A percentile compares a stretch with the other conserved stretches of the same genome.
Conservation (phyloP, 2,888 invertebrate species). For the Acronicta aceris region DNA sequence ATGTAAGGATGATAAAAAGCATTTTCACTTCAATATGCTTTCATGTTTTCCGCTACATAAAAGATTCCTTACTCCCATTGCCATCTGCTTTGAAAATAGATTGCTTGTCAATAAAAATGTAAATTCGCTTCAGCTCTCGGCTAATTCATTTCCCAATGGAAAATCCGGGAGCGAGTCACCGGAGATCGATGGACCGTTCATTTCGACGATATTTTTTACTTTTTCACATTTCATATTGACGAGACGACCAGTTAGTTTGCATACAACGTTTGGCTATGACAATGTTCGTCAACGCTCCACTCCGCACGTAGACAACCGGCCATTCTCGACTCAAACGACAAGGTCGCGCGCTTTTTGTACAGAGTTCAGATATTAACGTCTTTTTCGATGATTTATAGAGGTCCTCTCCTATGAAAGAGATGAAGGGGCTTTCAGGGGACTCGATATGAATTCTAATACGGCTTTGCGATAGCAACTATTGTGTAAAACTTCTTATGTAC, state of each 20-base stretch:
- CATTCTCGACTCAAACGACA: constrained; percentile 62
- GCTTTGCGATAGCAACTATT: constrained; percentile 69
- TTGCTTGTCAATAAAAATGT: constrained; percentile 89
- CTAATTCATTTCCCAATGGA: constrained; percentile 89
- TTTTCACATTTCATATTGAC: constrained; percentile 79
- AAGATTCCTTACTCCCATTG: constrained; percentile 77
- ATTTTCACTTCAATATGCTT: constrained; percentile 53
- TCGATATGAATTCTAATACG: constrained; percentile 83
- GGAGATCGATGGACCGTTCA: constrained; percentile 87
- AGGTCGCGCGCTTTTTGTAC: constrained; percentile 74
- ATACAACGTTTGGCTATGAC: constrained; percentile 67
- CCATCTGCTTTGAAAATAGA: constrained; percentile 85
- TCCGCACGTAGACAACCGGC: constrained; percentile 50
- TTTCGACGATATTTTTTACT: constrained; percentile 78
- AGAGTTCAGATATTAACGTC: constrained; percentile 78
- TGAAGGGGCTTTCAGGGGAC: constrained; percentile 77
- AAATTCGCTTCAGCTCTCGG: constrained; percentile 86
- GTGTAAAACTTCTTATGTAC: constrained; percentile 40
- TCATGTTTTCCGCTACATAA: constrained; percentile 68
- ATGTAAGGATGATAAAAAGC: constrained; percentile 31
- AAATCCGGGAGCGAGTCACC: constrained; percentile 86
- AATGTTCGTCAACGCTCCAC: constrained; percentile 61
- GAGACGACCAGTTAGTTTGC: constrained; percentile 78
- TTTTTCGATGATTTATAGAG: constrained; percentile 82
- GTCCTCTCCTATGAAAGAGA: constrained; percentile 79